phyloP scores from a whole-genome alignment of 2,888 invertebrate genomes.

The Charanyca ferruginea region DNA sequence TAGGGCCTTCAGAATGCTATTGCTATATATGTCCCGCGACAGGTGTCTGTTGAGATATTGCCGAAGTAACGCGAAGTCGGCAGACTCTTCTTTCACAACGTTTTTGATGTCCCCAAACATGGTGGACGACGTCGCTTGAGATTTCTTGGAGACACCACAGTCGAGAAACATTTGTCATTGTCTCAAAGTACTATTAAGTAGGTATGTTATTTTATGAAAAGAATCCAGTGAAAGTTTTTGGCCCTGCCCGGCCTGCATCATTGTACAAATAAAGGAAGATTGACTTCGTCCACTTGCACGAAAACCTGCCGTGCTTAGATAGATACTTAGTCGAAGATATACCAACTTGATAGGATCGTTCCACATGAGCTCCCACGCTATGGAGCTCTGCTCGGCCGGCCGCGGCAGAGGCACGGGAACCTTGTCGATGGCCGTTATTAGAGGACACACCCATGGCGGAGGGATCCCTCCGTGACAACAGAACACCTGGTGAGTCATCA shows the following conservation, averaged over 20 bases:
- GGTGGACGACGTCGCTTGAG: too few species aligned
- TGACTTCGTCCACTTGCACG: not conserved
- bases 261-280: not conserved
- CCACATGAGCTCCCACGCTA: constrained; percentile 96
- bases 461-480: constrained; percentile 96
- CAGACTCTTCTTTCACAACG: too few species aligned
- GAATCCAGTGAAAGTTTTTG: not conserved
- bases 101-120: too few species aligned
- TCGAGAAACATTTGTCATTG: too few species aligned
- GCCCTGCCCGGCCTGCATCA: not conserved
- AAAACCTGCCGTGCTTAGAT: not conserved
- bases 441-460: constrained; percentile 92
- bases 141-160: too few species aligned
- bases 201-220: not conserved
- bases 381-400: constrained; percentile 93
- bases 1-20: too few species aligned
- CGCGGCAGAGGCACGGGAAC: constrained; percentile 92
- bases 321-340: not conserved
- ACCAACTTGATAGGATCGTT: constrained; percentile 93
- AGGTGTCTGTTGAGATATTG: too few species aligned
- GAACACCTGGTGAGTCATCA: constrained; percentile 89
- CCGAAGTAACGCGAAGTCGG: too few species aligned
- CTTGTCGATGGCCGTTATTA: constrained; percentile 92
- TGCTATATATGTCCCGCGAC: too few species aligned
- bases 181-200: too few species aligned